phyloP scores from a whole-genome alignment of 2,888 invertebrate genomes.

The Gastracanthus pulcherrimus region DNA sequence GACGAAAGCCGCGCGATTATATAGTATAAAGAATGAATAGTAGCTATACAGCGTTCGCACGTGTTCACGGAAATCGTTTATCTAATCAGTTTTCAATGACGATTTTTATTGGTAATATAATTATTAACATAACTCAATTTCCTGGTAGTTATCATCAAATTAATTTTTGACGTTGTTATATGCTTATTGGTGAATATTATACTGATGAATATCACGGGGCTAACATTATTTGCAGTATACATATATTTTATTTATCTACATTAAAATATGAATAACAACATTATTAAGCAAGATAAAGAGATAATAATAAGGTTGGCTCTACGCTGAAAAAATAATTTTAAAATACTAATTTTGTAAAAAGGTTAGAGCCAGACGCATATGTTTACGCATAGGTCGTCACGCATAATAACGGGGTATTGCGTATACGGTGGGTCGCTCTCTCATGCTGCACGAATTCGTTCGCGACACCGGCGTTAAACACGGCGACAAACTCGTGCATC shows the following conservation, averaged over 20 bases:
- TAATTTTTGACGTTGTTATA: too few relatives aligned
- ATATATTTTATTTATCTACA: background rate
- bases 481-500: slow-evolving; percentile 66
- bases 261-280: background rate
- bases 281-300: background rate
- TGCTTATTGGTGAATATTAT: too few relatives aligned
- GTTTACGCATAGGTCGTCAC: background rate
- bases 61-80: background rate
- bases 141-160: too few relatives aligned
- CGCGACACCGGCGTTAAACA: slow-evolving; percentile 53
- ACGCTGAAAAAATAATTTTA: background rate
- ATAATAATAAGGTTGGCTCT: background rate
- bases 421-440: slow-evolving; percentile 47
- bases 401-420: slow-evolving; percentile 65
- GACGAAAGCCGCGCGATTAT: background rate
- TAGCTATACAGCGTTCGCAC: too few relatives aligned
- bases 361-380: background rate
- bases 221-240: too few relatives aligned
- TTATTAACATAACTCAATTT: too few relatives aligned
- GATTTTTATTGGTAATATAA: background rate
- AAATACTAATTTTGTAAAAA: slow-evolving; percentile 39
- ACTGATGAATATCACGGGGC: too few relatives aligned
- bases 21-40: background rate
- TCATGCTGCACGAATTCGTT: slow-evolving; percentile 14
- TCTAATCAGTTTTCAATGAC: background rate